A percentile compares a stretch with the other conserved stretches of the same genome.
These are phyloP conservation scores for Drosophila chauvacae DNA, from an alignment of 1,140 invertebrate genomes.

Conservation along the genomic window DNA sequence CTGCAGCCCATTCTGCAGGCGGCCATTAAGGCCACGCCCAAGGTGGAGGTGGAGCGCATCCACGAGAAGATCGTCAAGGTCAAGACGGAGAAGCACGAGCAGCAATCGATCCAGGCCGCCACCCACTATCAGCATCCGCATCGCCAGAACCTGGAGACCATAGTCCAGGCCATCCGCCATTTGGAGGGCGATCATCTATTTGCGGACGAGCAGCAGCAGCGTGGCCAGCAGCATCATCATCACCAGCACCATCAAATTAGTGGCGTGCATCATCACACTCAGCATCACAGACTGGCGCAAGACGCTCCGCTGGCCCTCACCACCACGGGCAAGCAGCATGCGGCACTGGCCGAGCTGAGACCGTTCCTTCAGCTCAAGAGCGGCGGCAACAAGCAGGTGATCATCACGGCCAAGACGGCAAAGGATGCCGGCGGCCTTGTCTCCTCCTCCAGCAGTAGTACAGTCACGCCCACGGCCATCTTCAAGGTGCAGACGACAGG, in stretches of 20 bases:
- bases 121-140: constrained; percentile 87
- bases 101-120: constrained; percentile 46
- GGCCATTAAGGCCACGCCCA: constrained; percentile 93
- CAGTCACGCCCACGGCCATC: constrained; percentile 75
- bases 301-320: constrained; percentile 91
- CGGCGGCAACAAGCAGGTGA: constrained; percentile 75
- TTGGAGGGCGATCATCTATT: constrained; percentile 97
- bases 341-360: constrained; percentile 88
- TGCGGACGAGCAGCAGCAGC: constrained; percentile 87
- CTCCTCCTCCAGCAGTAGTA: constrained; percentile 33
- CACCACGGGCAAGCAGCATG: constrained; percentile 85
- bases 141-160: constrained; percentile 97
- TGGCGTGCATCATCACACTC: constrained; percentile 44
- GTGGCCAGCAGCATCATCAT: constrained; percentile 74
- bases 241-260: constrained; percentile 63
- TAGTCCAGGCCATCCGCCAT: constrained; percentile 98
- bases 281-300: constrained; percentile 77
- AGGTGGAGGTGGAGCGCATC: constrained; percentile 90
- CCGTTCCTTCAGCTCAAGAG: constrained; percentile 87
- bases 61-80: constrained; percentile 80
- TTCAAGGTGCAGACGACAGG: constrained; percentile 75
- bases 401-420: constrained; percentile 64
- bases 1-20: constrained; percentile 91
- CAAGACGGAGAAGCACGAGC: constrained; percentile 76
- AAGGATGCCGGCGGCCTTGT: constrained; percentile 48